A percentile compares a stretch with the other conserved stretches of the same genome.
phyloP scores from a whole-genome alignment of 2,888 invertebrate species.

The Ephialtes manifestator region DNA sequence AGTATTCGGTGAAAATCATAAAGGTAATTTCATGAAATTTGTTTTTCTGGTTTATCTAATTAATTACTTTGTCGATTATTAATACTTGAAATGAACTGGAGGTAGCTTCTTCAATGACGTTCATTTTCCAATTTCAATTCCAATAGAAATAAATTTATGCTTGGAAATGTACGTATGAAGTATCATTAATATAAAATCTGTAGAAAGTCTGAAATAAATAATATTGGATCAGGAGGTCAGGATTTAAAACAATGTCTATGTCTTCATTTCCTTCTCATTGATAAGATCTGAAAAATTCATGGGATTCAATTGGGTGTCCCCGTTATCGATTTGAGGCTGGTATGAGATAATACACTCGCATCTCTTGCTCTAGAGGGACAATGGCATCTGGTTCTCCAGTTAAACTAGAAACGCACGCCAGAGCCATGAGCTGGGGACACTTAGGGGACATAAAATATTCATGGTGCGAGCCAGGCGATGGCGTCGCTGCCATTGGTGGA shows the following conservation, averaged over 20 bases:
- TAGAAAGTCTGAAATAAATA: neutral
- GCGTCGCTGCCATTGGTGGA: slow-evolving; percentile 67
- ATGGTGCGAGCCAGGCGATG: slow-evolving; percentile 67
- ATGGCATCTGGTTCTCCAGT: slow-evolving; percentile 62
- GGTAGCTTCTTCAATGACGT: too few relatives aligned
- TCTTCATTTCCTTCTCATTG: neutral
- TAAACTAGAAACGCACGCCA: slow-evolving; percentile 75
- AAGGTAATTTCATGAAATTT: too few relatives aligned
- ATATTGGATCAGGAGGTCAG: neutral
- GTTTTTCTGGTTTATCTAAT: too few relatives aligned
- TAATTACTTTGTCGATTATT: too few relatives aligned
- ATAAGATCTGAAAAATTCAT: neutral
- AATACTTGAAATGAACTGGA: too few relatives aligned
- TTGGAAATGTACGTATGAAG: too few relatives aligned
- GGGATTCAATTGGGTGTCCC: neutral
- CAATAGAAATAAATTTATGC: too few relatives aligned
- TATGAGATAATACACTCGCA: slow-evolving; percentile 27
- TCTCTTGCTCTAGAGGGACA: slow-evolving; percentile 26
- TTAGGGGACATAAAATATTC: slow-evolving; percentile 80
- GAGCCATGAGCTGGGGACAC: slow-evolving; percentile 72
- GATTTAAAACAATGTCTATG: neutral
- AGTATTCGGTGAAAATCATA: too few relatives aligned
- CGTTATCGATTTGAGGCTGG: slow-evolving; percentile 50
- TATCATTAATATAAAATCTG: too few relatives aligned
- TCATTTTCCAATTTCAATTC: too few relatives aligned